Percentiles rank a stretch among this genome's conserved stretches.
Evolutionary conservation across 2,113 vertebrate genomes (phyloP).

Genomic region (Megalops atlanticus): DNA sequence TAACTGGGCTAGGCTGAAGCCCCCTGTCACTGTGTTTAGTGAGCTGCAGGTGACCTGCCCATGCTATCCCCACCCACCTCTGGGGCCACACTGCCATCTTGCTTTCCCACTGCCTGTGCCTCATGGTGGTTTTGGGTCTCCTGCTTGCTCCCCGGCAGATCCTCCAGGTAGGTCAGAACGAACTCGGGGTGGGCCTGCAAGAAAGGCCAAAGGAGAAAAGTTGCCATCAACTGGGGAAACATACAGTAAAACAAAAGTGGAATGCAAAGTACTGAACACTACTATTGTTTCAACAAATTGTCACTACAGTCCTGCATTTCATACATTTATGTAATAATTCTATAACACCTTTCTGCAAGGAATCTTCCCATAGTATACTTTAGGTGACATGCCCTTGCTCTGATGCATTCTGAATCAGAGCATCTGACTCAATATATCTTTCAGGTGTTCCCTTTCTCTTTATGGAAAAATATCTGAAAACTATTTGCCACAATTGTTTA

Average conservation of each 20-base stretch:
- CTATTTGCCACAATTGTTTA: neutral
- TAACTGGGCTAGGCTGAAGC: neutral
- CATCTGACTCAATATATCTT: neutral
- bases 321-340: too few species aligned
- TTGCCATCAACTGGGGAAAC: slow-evolving; percentile 12
- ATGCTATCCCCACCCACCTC: slow-evolving; percentile 62
- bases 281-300: too few species aligned
- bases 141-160: slow-evolving; percentile 62
- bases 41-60: slow-evolving; percentile 57
- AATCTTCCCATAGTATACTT: too few species aligned
- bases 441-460: neutral
- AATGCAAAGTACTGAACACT: too few species aligned
- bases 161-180: slow-evolving; percentile 75
- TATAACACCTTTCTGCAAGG: too few species aligned
- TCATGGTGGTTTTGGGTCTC: slow-evolving; percentile 46
- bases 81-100: slow-evolving; percentile 49
- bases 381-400: neutral
- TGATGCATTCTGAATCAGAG: neutral
- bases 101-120: slow-evolving; percentile 20
- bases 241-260: too few species aligned
- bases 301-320: too few species aligned
- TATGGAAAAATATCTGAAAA: neutral
- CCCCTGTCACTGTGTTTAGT: slow-evolving; percentile 37
- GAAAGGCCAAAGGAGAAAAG: slow-evolving; percentile 53
- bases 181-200: slow-evolving; percentile 71